Evolutionary conservation across 2,888 invertebrate species (phyloP).

Genomic region (Marronus borbonicus): DNA sequence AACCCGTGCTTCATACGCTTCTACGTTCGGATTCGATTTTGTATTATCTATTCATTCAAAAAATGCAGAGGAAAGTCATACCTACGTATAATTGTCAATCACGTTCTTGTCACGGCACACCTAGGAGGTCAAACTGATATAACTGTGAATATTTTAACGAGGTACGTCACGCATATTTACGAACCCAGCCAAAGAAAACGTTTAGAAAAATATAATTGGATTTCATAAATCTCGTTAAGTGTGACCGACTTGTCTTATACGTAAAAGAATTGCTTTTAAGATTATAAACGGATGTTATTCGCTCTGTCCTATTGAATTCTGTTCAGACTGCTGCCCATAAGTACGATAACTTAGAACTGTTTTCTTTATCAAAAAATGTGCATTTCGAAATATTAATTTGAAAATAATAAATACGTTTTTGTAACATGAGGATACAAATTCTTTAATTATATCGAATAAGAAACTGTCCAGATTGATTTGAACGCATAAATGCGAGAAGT

Average conservation of each 20-base stretch:
- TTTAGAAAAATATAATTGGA: slow-evolving; percentile 58
- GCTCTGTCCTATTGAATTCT: not conserved
- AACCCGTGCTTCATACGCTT: not conserved
- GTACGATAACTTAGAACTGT: not conserved
- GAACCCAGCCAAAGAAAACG: slow-evolving; percentile 13
- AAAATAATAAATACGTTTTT: no score
- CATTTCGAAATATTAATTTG: not conserved
- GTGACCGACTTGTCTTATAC: slow-evolving; percentile 58
- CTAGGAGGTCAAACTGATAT: slow-evolving; percentile 57
- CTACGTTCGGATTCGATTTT: not conserved
- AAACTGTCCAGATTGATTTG: no score
- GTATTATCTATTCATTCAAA: slow-evolving; percentile 16
- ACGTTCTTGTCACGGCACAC: slow-evolving; percentile 63
- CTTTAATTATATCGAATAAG: no score
- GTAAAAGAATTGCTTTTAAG: not conserved
- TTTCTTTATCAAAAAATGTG: not conserved
- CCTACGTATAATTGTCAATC: slow-evolving; percentile 62
- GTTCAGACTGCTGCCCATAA: not conserved
- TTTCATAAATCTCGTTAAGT: slow-evolving; percentile 62
- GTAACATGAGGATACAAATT: no score
- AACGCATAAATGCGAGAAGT: no score
- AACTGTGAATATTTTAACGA: slow-evolving; percentile 49
- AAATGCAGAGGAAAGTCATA: slow-evolving; percentile 52
- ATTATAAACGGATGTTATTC: not conserved
- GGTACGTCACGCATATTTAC: slow-evolving; percentile 38